Percentiles rank a stretch among this genome's conserved stretches.
Conservation (phyloP, 1,140 invertebrate species). For the Drosophila kepulauana region DNA sequence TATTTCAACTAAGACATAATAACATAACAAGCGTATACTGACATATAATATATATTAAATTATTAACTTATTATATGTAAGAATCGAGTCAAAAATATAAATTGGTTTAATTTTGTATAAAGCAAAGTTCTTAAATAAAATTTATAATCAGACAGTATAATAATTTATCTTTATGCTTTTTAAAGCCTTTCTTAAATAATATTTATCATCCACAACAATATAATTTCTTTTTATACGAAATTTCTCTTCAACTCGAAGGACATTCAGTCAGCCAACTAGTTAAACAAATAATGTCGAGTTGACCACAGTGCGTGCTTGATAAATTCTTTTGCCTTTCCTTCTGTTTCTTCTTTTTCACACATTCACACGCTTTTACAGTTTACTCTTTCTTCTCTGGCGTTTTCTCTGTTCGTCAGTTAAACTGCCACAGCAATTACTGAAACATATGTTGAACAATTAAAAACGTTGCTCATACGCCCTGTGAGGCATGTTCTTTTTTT, state of each 20-base stretch:
- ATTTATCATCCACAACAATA: no score
- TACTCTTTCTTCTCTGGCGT: neutral
- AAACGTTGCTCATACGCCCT: conserved; percentile 75
- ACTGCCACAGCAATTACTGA: conserved; percentile 67
- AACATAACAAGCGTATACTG: no score
- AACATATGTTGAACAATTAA: conserved; percentile 76
- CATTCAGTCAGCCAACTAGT: neutral
- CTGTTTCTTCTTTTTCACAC: neutral
- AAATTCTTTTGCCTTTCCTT: neutral
- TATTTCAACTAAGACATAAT: no score
- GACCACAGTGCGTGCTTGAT: conserved; percentile 1
- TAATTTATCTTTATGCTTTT: no score
- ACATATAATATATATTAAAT: no score
- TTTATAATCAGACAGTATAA: no score
- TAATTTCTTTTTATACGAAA: no score
- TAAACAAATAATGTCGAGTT: neutral
- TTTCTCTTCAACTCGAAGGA: neutral
- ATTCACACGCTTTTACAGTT: neutral
- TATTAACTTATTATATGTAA: no score
- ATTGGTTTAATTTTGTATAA: no score
- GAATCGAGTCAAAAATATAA: no score
- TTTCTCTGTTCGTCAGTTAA: conserved; percentile 39
- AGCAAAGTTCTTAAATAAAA: no score
- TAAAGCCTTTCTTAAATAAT: neutral
- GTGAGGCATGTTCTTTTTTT: conserved; percentile 39